phyloP scores from a whole-genome alignment of 2,797 vertebrate species.

The Fistularia tabacaria region DNA sequence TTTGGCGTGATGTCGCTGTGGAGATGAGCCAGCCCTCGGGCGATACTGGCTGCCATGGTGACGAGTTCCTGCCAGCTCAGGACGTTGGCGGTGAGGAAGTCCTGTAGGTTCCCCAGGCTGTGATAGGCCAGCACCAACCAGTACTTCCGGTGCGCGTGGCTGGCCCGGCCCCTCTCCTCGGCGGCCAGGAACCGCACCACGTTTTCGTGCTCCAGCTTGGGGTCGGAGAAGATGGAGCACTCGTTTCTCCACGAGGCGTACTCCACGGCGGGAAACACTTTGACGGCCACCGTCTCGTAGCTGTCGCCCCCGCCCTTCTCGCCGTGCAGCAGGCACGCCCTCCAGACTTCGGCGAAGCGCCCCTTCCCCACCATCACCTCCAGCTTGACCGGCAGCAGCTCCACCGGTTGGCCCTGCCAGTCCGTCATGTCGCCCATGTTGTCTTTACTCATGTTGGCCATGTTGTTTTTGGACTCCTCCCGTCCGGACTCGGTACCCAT shows the following conservation, averaged over 20 bases:
- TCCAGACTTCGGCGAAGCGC: conserved; percentile 86
- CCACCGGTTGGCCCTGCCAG: conserved; percentile 41
- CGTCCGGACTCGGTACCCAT: conserved; percentile 11
- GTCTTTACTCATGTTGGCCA: conserved; percentile 51
- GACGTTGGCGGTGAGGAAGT: conserved; percentile 76
- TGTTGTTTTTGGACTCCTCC: conserved; percentile 41
- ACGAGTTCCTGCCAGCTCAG: conserved; percentile 84
- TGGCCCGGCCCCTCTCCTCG: conserved; percentile 67
- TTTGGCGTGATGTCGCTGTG: conserved; percentile 81
- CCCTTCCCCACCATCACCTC: conserved; percentile 85
- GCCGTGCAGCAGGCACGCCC: conserved; percentile 74
- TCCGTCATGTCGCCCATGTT: conserved; percentile 46
- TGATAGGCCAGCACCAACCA: conserved; percentile 89
- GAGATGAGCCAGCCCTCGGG: conserved; percentile 82
- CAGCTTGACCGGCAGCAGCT: conserved; percentile 82
- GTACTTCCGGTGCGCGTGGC: conserved; percentile 72
- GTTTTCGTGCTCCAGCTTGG: conserved; percentile 80
- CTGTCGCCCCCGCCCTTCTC: conserved; percentile 45
- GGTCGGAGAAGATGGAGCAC: conserved; percentile 80
- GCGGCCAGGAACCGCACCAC: conserved; percentile 83
- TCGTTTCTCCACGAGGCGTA: conserved; percentile 86
- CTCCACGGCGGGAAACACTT: conserved; percentile 84
- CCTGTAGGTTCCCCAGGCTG: conserved; percentile 84
- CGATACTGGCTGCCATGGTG: conserved; percentile 78
- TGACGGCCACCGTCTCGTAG: conserved; percentile 82